A percentile compares a stretch with the other conserved stretches of the same genome.
phyloP scores from a whole-genome alignment of 2,888 invertebrate species.

The Gonocerus acuteangulatus region DNA sequence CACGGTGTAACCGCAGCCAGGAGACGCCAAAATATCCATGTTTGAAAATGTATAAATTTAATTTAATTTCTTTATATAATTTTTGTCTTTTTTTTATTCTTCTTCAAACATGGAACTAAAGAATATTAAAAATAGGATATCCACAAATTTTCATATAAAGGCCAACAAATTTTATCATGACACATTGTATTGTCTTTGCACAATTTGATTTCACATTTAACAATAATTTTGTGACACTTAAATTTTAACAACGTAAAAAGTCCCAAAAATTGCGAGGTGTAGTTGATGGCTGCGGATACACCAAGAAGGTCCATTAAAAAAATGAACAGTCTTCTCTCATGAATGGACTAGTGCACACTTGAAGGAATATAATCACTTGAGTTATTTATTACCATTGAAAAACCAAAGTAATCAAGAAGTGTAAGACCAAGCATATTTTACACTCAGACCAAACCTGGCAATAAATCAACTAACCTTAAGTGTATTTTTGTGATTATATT shows the following conservation, averaged over 20 bases:
- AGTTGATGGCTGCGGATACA: constrained; percentile 33
- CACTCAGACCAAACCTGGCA: neutral
- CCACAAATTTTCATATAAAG: constrained; percentile 31
- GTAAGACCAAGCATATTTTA: neutral
- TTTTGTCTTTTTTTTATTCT: neutral
- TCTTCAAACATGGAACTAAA: constrained; percentile 31
- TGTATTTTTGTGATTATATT: constrained; percentile 34
- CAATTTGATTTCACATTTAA: constrained; percentile 35
- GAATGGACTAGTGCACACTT: constrained; percentile 39
- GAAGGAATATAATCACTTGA: constrained; percentile 36
- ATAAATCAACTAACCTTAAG: constrained; percentile 12
- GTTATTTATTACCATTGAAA: constrained; percentile 23
- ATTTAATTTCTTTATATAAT: constrained; percentile 3
- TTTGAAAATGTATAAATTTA: constrained; percentile 27
- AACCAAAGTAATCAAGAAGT: constrained; percentile 2
- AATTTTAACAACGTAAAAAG: constrained; percentile 32
- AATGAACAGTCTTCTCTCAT: constrained; percentile 38
- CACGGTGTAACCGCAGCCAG: constrained; percentile 28
- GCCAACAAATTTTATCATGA: constrained; percentile 33
- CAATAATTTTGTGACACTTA: constrained; percentile 34
- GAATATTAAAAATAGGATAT: constrained; percentile 34
- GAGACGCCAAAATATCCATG: constrained; percentile 29
- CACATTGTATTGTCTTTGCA: constrained; percentile 36
- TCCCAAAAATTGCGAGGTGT: constrained; percentile 37
- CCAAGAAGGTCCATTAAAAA: constrained; percentile 22